phyloP scores from a whole-genome alignment of 1,140 invertebrate genomes.

The Helicoverpa zea region DNA sequence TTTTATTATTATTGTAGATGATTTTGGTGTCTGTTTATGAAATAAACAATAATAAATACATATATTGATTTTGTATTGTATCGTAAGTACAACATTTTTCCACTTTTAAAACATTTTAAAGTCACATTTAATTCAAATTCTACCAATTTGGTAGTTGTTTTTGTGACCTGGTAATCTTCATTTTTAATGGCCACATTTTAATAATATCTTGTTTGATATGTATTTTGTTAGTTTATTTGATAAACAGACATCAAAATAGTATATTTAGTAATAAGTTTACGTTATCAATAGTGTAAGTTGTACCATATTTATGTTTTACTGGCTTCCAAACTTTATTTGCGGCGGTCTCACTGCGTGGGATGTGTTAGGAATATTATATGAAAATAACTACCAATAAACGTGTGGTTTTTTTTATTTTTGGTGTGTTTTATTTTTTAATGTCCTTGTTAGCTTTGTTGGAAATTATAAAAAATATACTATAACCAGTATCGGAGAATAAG shows the following conservation, averaged over 20 bases:
- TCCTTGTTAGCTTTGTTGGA: not conserved
- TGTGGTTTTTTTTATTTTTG: conserved; percentile 64
- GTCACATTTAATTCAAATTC: too few species aligned
- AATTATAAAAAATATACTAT: too few species aligned
- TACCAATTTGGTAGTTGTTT: too few species aligned
- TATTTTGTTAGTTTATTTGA: too few species aligned
- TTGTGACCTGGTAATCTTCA: too few species aligned
- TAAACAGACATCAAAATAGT: not conserved
- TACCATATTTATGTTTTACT: conserved; percentile 48
- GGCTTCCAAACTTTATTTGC: conserved; percentile 58
- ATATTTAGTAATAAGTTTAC: conserved; percentile 47
- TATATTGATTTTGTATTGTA: too few species aligned
- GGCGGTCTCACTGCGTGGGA: conserved; percentile 61
- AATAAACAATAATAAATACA: not conserved
- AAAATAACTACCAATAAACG: conserved; percentile 66
- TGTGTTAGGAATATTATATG: conserved; percentile 58
- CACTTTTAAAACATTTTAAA: too few species aligned
- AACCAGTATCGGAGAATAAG: too few species aligned
- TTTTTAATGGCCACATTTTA: too few species aligned
- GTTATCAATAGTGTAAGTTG: conserved; percentile 52
- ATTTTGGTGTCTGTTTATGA: conserved; percentile 7
- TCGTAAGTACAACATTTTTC: not conserved
- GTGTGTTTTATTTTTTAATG: conserved; percentile 44
- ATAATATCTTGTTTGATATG: too few species aligned
- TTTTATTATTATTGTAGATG: conserved; percentile 8